Conservation (phyloP, 2,113 vertebrate species). For the Python bivittatus region DNA sequence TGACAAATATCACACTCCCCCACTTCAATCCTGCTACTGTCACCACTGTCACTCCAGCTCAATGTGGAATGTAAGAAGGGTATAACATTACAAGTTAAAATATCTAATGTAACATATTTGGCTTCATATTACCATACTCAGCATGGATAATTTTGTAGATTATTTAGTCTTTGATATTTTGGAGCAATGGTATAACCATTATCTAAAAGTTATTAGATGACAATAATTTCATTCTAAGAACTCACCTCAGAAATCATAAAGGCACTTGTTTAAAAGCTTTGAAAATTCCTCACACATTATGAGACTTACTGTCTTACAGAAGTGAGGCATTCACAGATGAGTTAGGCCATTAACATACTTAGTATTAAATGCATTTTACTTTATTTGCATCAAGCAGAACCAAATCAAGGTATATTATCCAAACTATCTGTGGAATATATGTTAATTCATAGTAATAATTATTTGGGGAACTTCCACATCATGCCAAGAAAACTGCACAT, state of each 20-base stretch:
- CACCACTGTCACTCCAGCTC: no score
- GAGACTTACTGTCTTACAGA: background rate
- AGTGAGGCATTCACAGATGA: background rate
- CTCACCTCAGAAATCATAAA: background rate
- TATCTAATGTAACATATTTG: background rate
- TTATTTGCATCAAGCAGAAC: background rate
- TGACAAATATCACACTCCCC: background rate
- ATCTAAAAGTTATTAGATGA: conserved; percentile 12
- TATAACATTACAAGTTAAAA: no score
- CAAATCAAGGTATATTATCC: background rate
- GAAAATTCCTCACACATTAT: background rate
- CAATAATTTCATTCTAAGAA: background rate
- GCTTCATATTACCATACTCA: background rate
- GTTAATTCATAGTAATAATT: background rate
- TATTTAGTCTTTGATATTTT: background rate
- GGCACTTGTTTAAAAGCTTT: background rate
- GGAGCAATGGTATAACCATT: background rate
- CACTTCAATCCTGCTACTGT: background rate
- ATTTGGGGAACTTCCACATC: background rate
- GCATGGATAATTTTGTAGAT: background rate
- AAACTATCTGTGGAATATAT: background rate
- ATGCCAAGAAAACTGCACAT: background rate
- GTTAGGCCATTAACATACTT: background rate
- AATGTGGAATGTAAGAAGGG: no score
- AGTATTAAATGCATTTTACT: background rate